Conservation (phyloP, 2,888 invertebrate species). For the Leptura quadrifasciata region DNA sequence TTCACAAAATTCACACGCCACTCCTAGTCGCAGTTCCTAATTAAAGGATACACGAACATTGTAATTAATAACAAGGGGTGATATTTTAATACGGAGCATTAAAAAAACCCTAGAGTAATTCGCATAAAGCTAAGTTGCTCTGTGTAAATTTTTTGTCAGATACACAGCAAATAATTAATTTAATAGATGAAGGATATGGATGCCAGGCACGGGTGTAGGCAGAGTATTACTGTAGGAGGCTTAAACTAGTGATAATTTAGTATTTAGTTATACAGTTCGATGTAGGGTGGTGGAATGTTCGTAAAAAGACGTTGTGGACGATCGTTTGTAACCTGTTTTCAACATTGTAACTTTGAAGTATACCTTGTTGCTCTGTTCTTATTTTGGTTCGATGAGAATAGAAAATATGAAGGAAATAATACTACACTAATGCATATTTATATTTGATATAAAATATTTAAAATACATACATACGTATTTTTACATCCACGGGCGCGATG, state of each 20-base stretch:
- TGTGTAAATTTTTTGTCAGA: neutral
- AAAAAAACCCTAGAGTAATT: neutral
- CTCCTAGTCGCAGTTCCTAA: neutral
- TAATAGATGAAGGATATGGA: neutral
- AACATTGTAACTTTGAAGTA: too few species aligned
- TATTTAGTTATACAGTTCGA: too few species aligned
- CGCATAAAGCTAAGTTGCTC: neutral
- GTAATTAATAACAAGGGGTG: constrained; percentile 7
- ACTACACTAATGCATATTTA: too few species aligned
- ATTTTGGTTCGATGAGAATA: too few species aligned
- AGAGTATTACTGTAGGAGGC: neutral
- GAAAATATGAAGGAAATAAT: too few species aligned
- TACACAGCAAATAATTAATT: neutral
- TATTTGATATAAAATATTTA: too few species aligned
- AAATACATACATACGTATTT: too few species aligned
- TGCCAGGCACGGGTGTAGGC: neutral
- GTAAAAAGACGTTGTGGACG: too few species aligned
- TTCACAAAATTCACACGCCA: neutral
- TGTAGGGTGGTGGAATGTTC: too few species aligned
- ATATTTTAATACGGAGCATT: neutral
- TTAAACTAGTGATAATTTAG: neutral
- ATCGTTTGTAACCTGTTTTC: too few species aligned
- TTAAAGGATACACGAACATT: neutral
- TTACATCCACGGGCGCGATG: too few species aligned
- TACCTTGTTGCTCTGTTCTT: too few species aligned